Base-by-base conservation (phyloP, 1,140 invertebrate genomes). In the Drosophila rhopaloa region DNA sequence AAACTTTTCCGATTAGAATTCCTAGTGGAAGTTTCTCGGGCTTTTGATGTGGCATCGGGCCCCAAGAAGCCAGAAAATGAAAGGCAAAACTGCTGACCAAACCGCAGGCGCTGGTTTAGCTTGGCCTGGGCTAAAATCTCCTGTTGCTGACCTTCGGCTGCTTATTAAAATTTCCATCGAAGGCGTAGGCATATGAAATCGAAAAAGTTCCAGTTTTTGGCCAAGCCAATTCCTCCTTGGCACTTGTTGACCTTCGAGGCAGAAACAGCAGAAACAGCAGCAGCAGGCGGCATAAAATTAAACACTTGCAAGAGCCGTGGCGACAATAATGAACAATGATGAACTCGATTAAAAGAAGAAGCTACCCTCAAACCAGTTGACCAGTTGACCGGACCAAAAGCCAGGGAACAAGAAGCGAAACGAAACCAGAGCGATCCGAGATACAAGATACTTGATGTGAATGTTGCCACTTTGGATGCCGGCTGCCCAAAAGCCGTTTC, bases 241-340 rank as follows among this genome's bases (percentile, higher is more conserved):
- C 83, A 88, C 83, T 88, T 66, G 83, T 86, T 86, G 79, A 86
- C 83, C 83, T 86, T 86, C 83, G 72, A 76, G 74, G 82, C 82
- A 85, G 67, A 81, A 79, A 54, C 40, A 29, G 53, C 59, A 35
- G 35, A 41, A 14, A 51, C 54, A 19, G 66, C 29, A 11, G 41
- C 46, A 79, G 79, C 82, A 88, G 79, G 84, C 83, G 83, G 83
- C 79, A 86, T 86, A 71, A 86, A 86, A 88, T 86, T 86, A 86
- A 86, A 88, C 83, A 86, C 79, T 86, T 79, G 76, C 79, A 79
- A 61, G 50, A 84, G 74, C 71, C 74, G 53, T 86, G 83, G 83
- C 83, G 83, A 86, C 83, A 86, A 86, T 86, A 86, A 86, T 86
- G 83, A 86, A 86, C 83, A 86, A 85, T 89, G 83, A 86, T 86